phyloP scores from a whole-genome alignment of 2,797 vertebrate genomes.

The Oophaga sylvatica region DNA sequence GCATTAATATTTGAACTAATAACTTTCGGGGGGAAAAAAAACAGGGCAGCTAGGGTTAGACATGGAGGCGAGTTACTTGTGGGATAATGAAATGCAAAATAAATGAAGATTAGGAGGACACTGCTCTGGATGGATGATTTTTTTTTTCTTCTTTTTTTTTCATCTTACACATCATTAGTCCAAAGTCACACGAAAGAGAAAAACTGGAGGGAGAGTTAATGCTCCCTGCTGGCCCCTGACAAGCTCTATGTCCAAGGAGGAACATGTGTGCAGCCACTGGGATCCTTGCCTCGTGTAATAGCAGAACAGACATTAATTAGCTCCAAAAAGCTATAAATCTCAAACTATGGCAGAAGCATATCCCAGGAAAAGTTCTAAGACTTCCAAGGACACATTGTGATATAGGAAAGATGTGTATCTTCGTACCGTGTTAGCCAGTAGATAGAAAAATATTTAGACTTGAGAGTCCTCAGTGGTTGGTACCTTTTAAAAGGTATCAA shows the following conservation, averaged over 20 bases:
- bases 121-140: conserved; percentile 82
- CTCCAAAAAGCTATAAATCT: conserved; percentile 95
- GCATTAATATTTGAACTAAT: conserved; percentile 99
- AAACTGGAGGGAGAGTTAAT: conserved; percentile 81
- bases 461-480: too few relatives aligned
- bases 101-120: conserved; percentile 97
- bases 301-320: conserved; percentile 96
- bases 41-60: conserved; percentile 79
- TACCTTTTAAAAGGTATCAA: too few relatives aligned
- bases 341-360: conserved; percentile 95
- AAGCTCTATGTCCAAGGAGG: conserved; percentile 84
- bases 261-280: conserved; percentile 88
- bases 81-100: conserved; percentile 98
- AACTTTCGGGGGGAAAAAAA: conserved; percentile 93
- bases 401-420: too few relatives aligned
- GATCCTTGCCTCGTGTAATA: conserved; percentile 87
- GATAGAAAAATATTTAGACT: too few relatives aligned
- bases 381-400: conserved; percentile 58
- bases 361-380: conserved; percentile 95
- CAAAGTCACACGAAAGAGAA: conserved; percentile 87
- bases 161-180: conserved; percentile 92
- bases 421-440: too few relatives aligned
- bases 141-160: conserved; percentile 18
- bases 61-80: conserved; percentile 73
- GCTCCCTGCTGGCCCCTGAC: conserved; percentile 89